Base-by-base conservation (phyloP, 2,797 vertebrate species). In the Pipistrellus nathusii region DNA sequence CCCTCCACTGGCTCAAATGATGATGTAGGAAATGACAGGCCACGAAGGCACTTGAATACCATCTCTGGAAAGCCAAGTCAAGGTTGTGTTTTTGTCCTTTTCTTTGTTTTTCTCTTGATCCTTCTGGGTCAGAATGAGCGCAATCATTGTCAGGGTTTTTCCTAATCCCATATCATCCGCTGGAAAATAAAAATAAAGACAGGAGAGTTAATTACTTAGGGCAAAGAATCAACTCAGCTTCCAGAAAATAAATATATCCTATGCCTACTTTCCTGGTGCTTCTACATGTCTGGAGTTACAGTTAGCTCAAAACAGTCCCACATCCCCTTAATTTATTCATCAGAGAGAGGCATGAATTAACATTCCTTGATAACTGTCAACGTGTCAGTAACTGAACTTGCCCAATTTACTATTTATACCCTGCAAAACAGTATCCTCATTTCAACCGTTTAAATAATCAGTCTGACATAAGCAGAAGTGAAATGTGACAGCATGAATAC, bases 111-210 rank as follows among this genome's bases (percentile, higher is more conserved):
- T 88, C 81, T 98, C 96, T 87, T 97, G 96, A 17, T 92, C 98
- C 94, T 99, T 99, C 97, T 99, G 98, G 57, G 97, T 84, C 97
- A 99, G 97, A 81, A 99, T 98, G 89, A 99, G 99, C 12, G 99
- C 98, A 35, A 99, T 99, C 98, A 99, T 99, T 0, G 99, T 99
- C 93, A 99, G 97, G 6, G 99, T 99, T 98, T 99, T 99, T 51
- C 99, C 99, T 95, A 99, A 97, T 76, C 99, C 99, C 99, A 99
- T 99, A 97, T 99, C 99, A 97, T 99, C 99, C 2, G 99, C 99
- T 99, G 96, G 64, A 94, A 97, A 95, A 73, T 85, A 89, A 13
- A 80, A 77, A 83, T 35, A 91, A 4, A 96, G 17, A 23, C 2
- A 95, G 66, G n/a, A 21, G 38, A 85, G 64, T 77, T 0, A 14